phyloP scores from a whole-genome alignment of 1,140 invertebrate genomes.

The Oryzaephilus surinamensis region DNA sequence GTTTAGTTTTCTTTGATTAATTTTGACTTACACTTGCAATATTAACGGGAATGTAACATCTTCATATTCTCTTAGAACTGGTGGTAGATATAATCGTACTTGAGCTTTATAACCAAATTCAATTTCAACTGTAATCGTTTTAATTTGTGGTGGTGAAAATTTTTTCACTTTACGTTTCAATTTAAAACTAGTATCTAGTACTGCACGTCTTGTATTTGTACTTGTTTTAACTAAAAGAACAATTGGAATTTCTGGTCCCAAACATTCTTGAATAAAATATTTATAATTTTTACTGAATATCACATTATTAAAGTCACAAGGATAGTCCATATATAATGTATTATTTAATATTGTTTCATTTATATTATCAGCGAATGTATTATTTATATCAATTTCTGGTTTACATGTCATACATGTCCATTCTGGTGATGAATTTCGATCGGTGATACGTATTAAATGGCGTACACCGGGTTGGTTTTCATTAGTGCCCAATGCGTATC shows the following conservation, averaged over 20 bases:
- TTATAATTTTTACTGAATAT: conserved; percentile 50
- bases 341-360: conserved; percentile 30
- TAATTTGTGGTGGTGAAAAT: conserved; percentile 27
- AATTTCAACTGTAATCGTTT: conserved; percentile 40
- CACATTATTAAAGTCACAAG: conserved; percentile 52
- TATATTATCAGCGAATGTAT: conserved; percentile 7
- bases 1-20: conserved; percentile 1
- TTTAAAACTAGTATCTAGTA: conserved; percentile 42
- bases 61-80: conserved; percentile 67
- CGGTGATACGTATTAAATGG: conserved; percentile 58
- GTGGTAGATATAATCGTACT: conserved; percentile 61
- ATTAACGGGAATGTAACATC: conserved; percentile 72
- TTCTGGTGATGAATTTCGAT: conserved; percentile 31
- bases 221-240: conserved; percentile 46
- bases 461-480: conserved; percentile 55
- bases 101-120: conserved; percentile 42
- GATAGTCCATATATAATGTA: conserved; percentile 38
- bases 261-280: conserved; percentile 54
- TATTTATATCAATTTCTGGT: conserved; percentile 33
- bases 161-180: conserved; percentile 25
- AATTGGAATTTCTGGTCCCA: conserved; percentile 58
- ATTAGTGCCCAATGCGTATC: conserved; percentile 58
- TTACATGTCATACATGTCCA: conserved; percentile 47
- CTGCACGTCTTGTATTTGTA: conserved; percentile 43
- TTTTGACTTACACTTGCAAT: conserved; percentile 60